Conservation (phyloP, 2,797 vertebrate species). For the Smutsia gigantea region DNA sequence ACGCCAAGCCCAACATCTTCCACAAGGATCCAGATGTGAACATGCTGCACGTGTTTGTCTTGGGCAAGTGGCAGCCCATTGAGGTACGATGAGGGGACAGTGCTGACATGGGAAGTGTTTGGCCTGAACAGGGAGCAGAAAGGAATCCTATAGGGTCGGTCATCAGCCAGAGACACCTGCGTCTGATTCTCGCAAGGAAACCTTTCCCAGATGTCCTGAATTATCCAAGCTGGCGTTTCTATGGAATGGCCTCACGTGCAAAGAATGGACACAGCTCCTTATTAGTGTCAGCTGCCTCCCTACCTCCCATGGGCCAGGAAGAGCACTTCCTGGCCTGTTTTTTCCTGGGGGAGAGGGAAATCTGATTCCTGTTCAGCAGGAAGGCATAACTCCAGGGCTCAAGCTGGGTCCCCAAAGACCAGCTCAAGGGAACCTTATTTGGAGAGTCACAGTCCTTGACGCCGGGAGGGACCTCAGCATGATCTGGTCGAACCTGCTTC, state of each 20-base stretch:
- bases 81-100: conserved; percentile 88
- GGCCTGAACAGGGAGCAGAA: conserved; percentile 79
- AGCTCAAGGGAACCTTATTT: not conserved
- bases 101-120: conserved; percentile 89
- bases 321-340: not conserved
- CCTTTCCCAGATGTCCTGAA: too few species aligned
- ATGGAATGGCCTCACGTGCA: rapidly evolving
- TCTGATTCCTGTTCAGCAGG: not conserved
- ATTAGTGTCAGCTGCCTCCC: too few species aligned
- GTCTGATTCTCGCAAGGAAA: not conserved
- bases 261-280: not conserved
- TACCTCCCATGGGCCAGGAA: rapidly evolving
- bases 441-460: not conserved
- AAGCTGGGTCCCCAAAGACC: not conserved
- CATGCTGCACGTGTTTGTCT: conserved; percentile 93
- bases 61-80: conserved; percentile 93
- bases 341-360: not conserved
- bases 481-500: not conserved
- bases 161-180: rapidly evolving
- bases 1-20: conserved; percentile 96
- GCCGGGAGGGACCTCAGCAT: not conserved
- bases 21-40: conserved; percentile 96
- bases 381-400: not conserved
- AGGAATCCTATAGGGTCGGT: not conserved
- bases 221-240: not conserved